Evolutionary conservation across 2,113 vertebrate species (phyloP).

Genomic region (Zosterops borbonicus): DNA sequence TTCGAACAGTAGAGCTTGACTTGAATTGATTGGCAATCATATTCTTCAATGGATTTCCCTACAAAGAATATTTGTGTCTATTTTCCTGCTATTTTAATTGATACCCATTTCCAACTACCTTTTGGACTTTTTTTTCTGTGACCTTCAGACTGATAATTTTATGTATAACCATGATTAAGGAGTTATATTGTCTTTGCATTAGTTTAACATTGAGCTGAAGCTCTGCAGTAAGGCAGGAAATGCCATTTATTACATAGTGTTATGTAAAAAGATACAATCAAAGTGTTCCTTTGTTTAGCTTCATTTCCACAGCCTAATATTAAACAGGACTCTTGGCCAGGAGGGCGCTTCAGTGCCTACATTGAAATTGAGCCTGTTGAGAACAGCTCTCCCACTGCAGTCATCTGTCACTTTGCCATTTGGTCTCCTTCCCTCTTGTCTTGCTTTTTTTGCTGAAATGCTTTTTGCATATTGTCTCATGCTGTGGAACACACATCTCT

Average conservation of each 20-base stretch:
- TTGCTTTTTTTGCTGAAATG: not conserved
- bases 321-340: not conserved
- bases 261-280: not conserved
- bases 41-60: not conserved
- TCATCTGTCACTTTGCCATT: conserved; percentile 26
- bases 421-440: conserved; percentile 1
- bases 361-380: not conserved
- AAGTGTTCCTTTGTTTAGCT: not conserved
- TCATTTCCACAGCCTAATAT: not conserved
- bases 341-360: not conserved
- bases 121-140: not conserved
- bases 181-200: not conserved
- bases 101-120: not conserved
- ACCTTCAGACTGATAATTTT: not conserved
- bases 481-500: not conserved
- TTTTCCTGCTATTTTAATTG: not conserved
- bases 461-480: not conserved
- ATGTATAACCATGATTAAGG: not conserved
- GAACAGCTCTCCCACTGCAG: conserved; percentile 15
- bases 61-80: not conserved
- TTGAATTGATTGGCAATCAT: not conserved
- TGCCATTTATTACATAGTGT: not conserved
- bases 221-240: not conserved
- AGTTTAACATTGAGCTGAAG: not conserved
- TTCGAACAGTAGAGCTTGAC: not conserved